Evolutionary conservation across 2,888 invertebrate genomes (phyloP), one percentile per base, ranked within the genome.

Genomic region (Scaptodrosophila latifasciaeformis): DNA sequence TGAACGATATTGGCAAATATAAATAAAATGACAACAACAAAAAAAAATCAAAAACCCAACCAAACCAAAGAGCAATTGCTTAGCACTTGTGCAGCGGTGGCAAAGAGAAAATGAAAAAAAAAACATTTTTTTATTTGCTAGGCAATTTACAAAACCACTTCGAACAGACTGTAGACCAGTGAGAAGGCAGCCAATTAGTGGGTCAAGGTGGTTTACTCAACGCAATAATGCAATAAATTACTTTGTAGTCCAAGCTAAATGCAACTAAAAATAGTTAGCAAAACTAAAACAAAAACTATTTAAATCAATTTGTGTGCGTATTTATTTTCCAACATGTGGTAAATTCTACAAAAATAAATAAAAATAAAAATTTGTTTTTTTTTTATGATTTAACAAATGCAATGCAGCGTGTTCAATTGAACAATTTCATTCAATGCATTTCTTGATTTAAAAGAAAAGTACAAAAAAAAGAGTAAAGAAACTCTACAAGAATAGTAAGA

Each of bases 181-280:
- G n/a, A n/a, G 54, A 59, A 58, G 64, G 57, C 57, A 54, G 64
- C 50, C 76, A 71, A 78, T 78, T 75, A 76, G 79, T 75, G 79
- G 75, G 75, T 78, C 75, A 75, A 75, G 75, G 75, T 75, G 79
- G 75, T 75, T 75, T 56, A 75, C 76, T 72, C 61, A 46, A 52
- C 55, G 67, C 62, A 62, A 55, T 45, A 47, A 29, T 40, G 59
- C 49, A 62, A 50, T 51, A 64, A 66, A 53, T 65, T 54, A 15
- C 47, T n/a, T 15, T 35, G 1, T 35, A 3, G 15, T 35, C 37
- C 15, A 12, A 2, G 6, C 19, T 19, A 15, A 29, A 29, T 31
- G 39, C 37, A 47, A 59, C 60, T 59, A 60, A 60, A 48, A 29
- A 29, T 47, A 24, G 52, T 47, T 57, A 52, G 59, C 43, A 18